These are phyloP conservation scores for Myanophis thanlyinensis DNA, from an alignment of 2,113 vertebrate species.

Conservation along the genomic window DNA sequence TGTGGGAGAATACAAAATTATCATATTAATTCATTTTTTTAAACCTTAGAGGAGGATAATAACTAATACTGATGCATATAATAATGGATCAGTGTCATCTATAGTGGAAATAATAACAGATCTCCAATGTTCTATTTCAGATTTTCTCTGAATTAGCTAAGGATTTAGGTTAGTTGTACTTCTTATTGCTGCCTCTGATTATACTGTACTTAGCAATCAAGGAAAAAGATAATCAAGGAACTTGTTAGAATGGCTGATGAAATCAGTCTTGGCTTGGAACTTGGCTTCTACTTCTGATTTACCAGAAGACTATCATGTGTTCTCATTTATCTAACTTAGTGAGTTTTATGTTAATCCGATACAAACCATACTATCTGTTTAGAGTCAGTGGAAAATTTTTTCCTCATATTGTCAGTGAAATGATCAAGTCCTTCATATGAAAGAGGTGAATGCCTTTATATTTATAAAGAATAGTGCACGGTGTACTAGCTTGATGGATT, in stretches of 20 bases:
- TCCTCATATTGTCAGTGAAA: neutral
- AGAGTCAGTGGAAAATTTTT: neutral
- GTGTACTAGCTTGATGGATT: neutral
- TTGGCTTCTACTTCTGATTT: neutral
- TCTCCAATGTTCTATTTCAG: neutral
- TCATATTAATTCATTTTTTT: neutral
- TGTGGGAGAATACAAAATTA: neutral
- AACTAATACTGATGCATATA: neutral
- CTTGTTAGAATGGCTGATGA: neutral
- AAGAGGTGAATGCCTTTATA: neutral
- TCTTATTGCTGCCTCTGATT: neutral
- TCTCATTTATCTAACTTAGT: neutral
- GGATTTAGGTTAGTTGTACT: neutral
- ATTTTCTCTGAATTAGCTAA: neutral
- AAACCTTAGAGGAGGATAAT: neutral
- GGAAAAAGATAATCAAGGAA: neutral
- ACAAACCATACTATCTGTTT: neutral
- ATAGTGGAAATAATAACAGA: neutral
- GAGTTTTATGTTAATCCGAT: neutral
- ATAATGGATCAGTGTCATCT: neutral
- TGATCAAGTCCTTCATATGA: neutral
- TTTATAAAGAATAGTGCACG: neutral
- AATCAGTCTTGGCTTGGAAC: neutral
- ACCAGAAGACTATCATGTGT: neutral
- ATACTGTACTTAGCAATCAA: neutral